Percentiles rank a stretch among this genome's conserved stretches.
phyloP scores from a whole-genome alignment of 2,797 vertebrate genomes.

The Australoheros facetus region DNA sequence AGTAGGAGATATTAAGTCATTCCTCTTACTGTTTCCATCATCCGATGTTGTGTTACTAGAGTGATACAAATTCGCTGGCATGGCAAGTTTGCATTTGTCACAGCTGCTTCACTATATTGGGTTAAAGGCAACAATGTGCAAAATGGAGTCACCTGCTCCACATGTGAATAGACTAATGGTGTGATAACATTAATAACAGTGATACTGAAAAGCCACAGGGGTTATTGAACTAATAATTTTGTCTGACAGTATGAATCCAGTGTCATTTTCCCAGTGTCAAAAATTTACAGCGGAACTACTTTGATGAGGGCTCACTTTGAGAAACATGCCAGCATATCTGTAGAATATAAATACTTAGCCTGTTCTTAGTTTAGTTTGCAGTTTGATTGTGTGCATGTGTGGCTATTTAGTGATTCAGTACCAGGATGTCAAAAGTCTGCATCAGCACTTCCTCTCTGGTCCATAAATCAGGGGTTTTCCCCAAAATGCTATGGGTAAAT shows the following conservation, averaged over 20 bases:
- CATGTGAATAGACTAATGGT: constrained; percentile 18
- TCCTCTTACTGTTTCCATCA: constrained; percentile 66
- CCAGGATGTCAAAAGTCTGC: constrained; percentile 60
- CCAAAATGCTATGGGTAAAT: constrained; percentile 64
- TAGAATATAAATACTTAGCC: constrained; percentile 30
- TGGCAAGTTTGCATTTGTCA: constrained; percentile 40
- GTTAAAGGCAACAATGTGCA: constrained; percentile 17
- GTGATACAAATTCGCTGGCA: constrained; percentile 29
- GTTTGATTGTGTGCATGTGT: constrained; percentile 66
- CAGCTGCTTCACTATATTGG: constrained; percentile 22
- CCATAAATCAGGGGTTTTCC: constrained; percentile 64
- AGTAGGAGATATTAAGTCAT: constrained; percentile 64
- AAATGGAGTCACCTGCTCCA: constrained; percentile 39
- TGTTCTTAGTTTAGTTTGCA: constrained; percentile 32
- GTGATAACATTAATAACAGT: neutral
- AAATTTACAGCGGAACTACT: neutral
- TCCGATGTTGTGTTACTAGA: constrained; percentile 53
- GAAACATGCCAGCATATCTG: constrained; percentile 12
- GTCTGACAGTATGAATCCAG: neutral
- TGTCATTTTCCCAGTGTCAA: constrained; percentile 3
- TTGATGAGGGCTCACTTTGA: constrained; percentile 3
- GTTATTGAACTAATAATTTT: constrained; percentile 3
- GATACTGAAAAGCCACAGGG: neutral
- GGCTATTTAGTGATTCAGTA: constrained; percentile 67
- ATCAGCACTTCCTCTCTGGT: constrained; percentile 64